Percentiles rank a stretch among this genome's conserved stretches.
phyloP scores from a whole-genome alignment of 2,113 vertebrate species.

The Rhynchomys soricoides region DNA sequence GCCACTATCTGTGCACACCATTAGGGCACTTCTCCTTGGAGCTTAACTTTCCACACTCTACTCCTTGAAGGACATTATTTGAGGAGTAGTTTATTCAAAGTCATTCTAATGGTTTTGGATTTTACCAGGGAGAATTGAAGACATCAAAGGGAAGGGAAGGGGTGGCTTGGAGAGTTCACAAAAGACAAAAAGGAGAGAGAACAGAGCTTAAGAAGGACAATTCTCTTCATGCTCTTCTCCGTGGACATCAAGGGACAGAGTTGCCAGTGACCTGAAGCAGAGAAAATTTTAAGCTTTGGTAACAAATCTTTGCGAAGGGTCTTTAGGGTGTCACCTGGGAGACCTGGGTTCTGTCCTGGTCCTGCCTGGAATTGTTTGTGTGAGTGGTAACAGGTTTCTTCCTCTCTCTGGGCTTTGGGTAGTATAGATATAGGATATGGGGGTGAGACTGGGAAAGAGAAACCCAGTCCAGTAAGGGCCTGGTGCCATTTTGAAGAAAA shows the following conservation, averaged over 20 bases:
- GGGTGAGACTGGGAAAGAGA: not conserved
- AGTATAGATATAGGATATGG: not conserved
- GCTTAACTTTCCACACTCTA: constrained; percentile 51
- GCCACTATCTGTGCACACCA: not conserved
- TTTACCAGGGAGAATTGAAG: constrained; percentile 56
- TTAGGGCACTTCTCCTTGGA: constrained; percentile 38
- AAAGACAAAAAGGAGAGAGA: not conserved
- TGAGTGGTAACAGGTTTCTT: not conserved
- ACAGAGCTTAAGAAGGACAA: not conserved
- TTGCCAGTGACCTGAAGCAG: not conserved
- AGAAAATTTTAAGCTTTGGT: not conserved
- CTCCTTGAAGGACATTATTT: constrained; percentile 49
- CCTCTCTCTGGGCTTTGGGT: not conserved
- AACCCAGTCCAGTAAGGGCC: not conserved
- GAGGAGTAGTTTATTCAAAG: constrained; percentile 69
- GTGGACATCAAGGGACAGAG: constrained; percentile 20
- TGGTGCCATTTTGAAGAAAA: not conserved
- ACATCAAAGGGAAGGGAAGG: constrained; percentile 45
- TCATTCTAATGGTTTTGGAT: constrained; percentile 61
- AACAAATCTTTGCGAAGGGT: not conserved
- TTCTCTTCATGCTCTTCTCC: constrained; percentile 33
- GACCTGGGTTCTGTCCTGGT: not conserved
- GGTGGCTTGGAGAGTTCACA: not conserved
- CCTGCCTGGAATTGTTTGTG: not conserved
- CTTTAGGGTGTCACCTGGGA: not conserved